Base-by-base conservation (phyloP, 2,113 vertebrate species). In the Mystacornis crossleyi region DNA sequence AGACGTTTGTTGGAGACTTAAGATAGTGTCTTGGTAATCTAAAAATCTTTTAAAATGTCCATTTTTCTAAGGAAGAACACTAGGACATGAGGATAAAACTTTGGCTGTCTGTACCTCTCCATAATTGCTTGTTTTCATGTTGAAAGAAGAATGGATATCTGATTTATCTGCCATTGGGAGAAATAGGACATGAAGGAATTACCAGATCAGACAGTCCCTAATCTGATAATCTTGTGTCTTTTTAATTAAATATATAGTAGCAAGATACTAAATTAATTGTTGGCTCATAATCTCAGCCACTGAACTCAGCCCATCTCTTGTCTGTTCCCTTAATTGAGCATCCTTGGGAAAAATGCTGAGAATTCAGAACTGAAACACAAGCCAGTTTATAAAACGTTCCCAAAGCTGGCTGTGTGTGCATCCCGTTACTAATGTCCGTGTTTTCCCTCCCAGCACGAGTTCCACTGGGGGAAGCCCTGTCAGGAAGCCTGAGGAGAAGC, bases 381-480 rank as follows among this genome's bases (percentile, higher is more conserved):
- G 10, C 40, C 15, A 4, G 38, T 78, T 80, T 54, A 48, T 36
- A 15, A 62, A 81, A 26, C 6, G 24, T 40, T 65, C 11, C 14
- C 50, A 19, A 40, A 55, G 66, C 12, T 14, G 19, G 10, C 5
- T 8, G 4, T 18, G 18, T 16, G 16, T 54, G 14, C 29, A 5
- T 78, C 31, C 16, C 4, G 0, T 72, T 62, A 70, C 26, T 96
- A 36, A 86, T n/a, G 19, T 73, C 64, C 3, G 0, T n/a, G 4
- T 43, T 60, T 58, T 50, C 21, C 15, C 54, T 77, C 89, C 72
- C 92, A 99, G 98, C 95, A 98, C 99, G 2, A 99, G 99, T 90
- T 98, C 98, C 15, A 98, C 98, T 24, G 98, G 98, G 89, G 99
- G 98, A 71, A 99, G 98, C 94, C 99, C 99, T 14, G 97, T 99